phyloP scores from a whole-genome alignment of 2,113 vertebrate species.

The Probosciger aterrimus region DNA sequence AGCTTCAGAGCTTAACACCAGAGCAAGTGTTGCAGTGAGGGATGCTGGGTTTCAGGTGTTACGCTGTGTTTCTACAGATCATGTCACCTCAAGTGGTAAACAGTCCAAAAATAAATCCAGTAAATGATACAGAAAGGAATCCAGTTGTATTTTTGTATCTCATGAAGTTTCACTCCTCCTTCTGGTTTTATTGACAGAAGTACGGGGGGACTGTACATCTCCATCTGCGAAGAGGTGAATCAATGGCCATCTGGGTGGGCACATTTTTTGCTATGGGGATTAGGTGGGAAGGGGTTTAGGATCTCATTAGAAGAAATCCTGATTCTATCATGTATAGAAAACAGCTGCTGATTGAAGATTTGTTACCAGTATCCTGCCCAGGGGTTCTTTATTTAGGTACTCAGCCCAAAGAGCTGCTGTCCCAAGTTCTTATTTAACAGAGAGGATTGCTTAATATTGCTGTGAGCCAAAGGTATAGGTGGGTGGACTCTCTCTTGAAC shows the following conservation, averaged over 20 bases:
- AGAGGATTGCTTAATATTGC: neutral
- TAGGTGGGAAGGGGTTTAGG: neutral
- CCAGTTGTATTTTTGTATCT: constrained; percentile 59
- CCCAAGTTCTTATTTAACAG: neutral
- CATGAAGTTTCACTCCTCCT: constrained; percentile 17
- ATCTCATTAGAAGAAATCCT: neutral
- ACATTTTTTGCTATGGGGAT: neutral
- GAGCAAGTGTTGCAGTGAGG: constrained; percentile 30
- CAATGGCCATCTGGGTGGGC: neutral
- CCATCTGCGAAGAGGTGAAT: neutral
- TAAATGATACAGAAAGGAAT: constrained; percentile 59
- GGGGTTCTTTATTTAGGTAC: constrained; percentile 3
- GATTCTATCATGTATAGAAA: neutral
- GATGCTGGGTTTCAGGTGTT: constrained; percentile 50
- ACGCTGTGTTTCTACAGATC: constrained; percentile 58
- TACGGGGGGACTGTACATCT: neutral
- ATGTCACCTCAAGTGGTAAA: constrained; percentile 63
- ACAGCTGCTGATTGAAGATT: neutral
- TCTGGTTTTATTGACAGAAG: neutral
- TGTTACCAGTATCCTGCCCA: neutral
- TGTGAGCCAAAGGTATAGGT: neutral
- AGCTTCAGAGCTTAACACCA: constrained; percentile 58
- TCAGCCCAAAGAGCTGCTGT: neutral
- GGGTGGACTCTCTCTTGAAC: neutral
- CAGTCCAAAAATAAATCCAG: constrained; percentile 64